phyloP scores from a whole-genome alignment of 2,888 invertebrate genomes.

The Camptogramma bilineatum region DNA sequence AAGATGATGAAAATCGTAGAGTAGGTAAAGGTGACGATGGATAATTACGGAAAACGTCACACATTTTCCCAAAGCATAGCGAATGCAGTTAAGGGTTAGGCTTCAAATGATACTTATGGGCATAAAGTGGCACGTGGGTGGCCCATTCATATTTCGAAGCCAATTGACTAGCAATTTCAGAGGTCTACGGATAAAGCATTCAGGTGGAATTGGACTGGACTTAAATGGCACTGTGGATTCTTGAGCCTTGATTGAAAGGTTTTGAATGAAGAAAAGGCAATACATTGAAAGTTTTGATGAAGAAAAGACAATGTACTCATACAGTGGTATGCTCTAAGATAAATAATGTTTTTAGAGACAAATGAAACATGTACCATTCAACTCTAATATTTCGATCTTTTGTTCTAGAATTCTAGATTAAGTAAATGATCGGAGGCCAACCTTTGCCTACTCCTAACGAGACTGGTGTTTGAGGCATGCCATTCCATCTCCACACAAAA shows the following conservation, averaged over 20 bases:
- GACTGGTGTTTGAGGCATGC: too few relatives aligned
- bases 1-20: background rate
- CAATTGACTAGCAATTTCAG: conserved; percentile 78
- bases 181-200: conserved; percentile 58
- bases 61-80: background rate
- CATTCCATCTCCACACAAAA: too few relatives aligned
- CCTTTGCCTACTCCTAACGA: too few relatives aligned
- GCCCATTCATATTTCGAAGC: conserved; percentile 79
- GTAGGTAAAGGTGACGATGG: background rate
- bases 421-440: too few relatives aligned
- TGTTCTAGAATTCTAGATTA: too few relatives aligned
- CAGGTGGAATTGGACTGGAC: conserved; percentile 37
- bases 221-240: conserved; percentile 27
- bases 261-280: conserved; percentile 1
- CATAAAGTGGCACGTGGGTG: conserved; percentile 64
- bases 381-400: too few relatives aligned
- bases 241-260: conserved; percentile 20
- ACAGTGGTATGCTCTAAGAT: too few relatives aligned
- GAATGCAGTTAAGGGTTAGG: conserved; percentile 35
- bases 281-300: too few relatives aligned
- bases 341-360: too few relatives aligned
- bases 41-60: background rate
- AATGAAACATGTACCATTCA: too few relatives aligned
- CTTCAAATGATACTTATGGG: conserved; percentile 64
- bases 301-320: too few relatives aligned